Base-by-base conservation (phyloP, 2,797 vertebrate species). In the Simalia tracyae region DNA sequence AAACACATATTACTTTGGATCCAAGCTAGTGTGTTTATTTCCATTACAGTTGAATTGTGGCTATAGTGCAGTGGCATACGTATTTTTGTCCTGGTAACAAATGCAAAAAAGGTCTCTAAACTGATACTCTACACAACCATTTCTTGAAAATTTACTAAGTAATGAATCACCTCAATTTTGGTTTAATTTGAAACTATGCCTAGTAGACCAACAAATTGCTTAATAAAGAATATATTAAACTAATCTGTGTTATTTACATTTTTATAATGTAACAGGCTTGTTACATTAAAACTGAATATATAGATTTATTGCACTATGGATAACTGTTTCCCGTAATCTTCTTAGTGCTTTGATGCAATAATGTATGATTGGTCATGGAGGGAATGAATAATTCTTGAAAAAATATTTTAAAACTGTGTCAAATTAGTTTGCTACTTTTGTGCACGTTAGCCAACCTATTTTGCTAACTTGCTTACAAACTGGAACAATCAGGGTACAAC, bases 271-370 rank as follows among this genome's bases (percentile, higher is more conserved):
- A 68, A 31, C 63, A 72, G 31, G 84, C 88, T 60, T 89, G 63
- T 72, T 36, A 36, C 88, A 86, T 92, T 86, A 60, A 89, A 89
- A 46, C 26, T 60, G 19, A 60, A 89, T 92, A 26, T 57, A 56
- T 10, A 60, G 36, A 86, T 92, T 89, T 72, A 5, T 86, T 61
- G 17, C 36, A 26, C 50, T 31, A 19, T 26, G 64, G 57, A 76
- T 89, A 50, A 68, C 60, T 86, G 63, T 89, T 86, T 28, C 42
- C 63, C 87, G 72, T 92, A 92, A 76, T 86, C 28, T 63, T 22
- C 46, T 92, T 92, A 92, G 64, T 63, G 84, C 28, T 87, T 86
- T 90, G 57, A 76, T 60, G 14, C 54, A 61, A 90, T 86, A 68
- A 36, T 90, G 42, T 76, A 54, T 15, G 8, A 31, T 26, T 66